Conservation (phyloP, 92 coral and sea anemone species). For the Zoanthus sociatus region DNA sequence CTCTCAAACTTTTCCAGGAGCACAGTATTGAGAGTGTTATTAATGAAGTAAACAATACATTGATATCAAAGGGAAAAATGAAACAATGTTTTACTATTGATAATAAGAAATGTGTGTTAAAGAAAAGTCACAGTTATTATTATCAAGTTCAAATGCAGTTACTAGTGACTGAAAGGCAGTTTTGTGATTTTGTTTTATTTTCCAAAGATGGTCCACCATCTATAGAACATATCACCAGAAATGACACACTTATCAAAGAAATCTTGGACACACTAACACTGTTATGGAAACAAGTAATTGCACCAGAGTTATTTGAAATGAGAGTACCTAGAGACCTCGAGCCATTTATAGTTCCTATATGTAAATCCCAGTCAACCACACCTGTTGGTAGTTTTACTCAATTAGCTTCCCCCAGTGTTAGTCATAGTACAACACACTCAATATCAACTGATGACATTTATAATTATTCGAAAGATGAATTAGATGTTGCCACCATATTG, state of each 20-base stretch:
- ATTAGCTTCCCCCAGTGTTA: too few relatives aligned
- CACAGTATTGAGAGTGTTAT: slow-evolving; percentile 36
- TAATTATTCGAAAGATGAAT: too few relatives aligned
- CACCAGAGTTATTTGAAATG: slow-evolving; percentile 69
- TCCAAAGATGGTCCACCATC: slow-evolving; percentile 55
- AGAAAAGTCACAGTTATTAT: slow-evolving; percentile 53
- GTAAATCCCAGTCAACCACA: too few relatives aligned
- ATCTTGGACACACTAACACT: slow-evolving; percentile 44
- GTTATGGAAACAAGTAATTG: slow-evolving; percentile 59
- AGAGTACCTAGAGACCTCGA: slow-evolving; percentile 63
- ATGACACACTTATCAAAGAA: slow-evolving; percentile 53
- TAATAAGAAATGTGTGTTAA: slow-evolving; percentile 37
- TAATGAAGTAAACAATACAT: neutral
- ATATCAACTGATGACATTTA: too few relatives aligned
- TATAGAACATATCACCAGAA: slow-evolving; percentile 47
- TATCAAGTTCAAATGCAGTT: slow-evolving; percentile 51
- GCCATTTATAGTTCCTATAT: neutral
- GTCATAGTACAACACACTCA: too few relatives aligned
- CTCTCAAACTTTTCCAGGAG: neutral
- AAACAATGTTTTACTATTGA: slow-evolving; percentile 49
- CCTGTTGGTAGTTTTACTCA: too few relatives aligned
- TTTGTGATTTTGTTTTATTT: slow-evolving; percentile 62
- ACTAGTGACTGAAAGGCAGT: slow-evolving; percentile 52
- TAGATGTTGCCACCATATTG: too few relatives aligned
- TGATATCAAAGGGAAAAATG: slow-evolving; percentile 33